Conservation (phyloP, 30 jellyfish, hydroid and myxozoan species). For the Mastigias papua region DNA sequence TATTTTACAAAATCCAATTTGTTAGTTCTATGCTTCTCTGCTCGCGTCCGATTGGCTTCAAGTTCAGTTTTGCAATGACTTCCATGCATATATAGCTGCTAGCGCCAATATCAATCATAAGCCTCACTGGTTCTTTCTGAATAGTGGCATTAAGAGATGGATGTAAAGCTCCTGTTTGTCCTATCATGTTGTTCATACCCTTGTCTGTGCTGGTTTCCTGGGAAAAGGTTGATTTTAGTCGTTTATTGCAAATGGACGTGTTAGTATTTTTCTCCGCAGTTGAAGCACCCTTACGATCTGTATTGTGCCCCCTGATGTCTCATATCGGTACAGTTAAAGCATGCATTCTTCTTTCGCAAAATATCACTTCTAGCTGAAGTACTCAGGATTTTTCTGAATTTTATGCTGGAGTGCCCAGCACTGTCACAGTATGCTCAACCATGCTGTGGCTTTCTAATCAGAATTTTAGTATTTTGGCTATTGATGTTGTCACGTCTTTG, state of each 20-base stretch:
- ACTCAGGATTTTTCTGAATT: not conserved
- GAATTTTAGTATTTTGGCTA: not conserved
- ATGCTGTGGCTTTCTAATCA: not conserved
- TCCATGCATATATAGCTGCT: slow-evolving; percentile 49
- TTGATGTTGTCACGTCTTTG: slow-evolving; percentile 23
- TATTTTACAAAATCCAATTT: slow-evolving; percentile 47
- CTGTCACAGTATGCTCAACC: not conserved
- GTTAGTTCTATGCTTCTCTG: slow-evolving; percentile 47
- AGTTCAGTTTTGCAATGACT: slow-evolving; percentile 25
- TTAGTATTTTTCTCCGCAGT: not conserved
- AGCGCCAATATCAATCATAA: slow-evolving; percentile 53
- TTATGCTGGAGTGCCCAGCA: not conserved
- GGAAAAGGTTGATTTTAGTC: too few species aligned
- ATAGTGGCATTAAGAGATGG: slow-evolving; percentile 32
- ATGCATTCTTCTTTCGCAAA: slow-evolving; percentile 32
- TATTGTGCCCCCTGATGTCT: slow-evolving; percentile 63
- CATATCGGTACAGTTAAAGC: slow-evolving; percentile 75
- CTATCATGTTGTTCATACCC: slow-evolving; percentile 1
- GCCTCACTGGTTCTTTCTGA: slow-evolving; percentile 34
- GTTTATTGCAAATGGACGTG: not conserved
- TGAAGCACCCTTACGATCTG: slow-evolving; percentile 4
- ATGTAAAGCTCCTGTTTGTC: slow-evolving; percentile 1
- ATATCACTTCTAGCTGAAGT: not conserved
- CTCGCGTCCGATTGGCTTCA: slow-evolving; percentile 42
- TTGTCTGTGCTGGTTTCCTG: not conserved